phyloP scores from a whole-genome alignment of 2,888 invertebrate genomes.

The Parelbella ahira region DNA sequence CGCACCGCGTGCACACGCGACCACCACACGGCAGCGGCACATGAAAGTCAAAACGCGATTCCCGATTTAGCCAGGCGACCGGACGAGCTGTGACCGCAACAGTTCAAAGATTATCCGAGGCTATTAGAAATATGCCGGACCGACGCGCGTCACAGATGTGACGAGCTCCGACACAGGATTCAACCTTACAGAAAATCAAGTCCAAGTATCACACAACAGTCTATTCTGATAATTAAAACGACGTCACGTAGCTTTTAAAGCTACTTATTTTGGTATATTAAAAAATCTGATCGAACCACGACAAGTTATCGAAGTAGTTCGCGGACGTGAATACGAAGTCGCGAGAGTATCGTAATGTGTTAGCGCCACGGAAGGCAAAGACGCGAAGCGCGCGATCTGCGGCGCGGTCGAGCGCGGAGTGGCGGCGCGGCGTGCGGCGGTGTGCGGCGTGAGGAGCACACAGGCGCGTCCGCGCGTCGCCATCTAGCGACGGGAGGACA shows the following conservation, averaged over 20 bases:
- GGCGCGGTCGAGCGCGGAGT: conserved; percentile 78
- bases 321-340: conserved; percentile 48
- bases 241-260: conserved; percentile 3
- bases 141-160: conserved; percentile 28
- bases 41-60: conserved; percentile 77
- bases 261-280: not conserved
- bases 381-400: conserved; percentile 70
- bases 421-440: conserved; percentile 58
- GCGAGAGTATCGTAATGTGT: conserved; percentile 61
- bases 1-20: conserved; percentile 75
- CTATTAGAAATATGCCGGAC: conserved; percentile 30
- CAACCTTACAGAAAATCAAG: conserved; percentile 30
- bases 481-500: conserved; percentile 71
- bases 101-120: conserved; percentile 28
- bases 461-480: conserved; percentile 56
- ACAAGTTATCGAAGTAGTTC: conserved; percentile 31
- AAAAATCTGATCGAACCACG: conserved; percentile 2
- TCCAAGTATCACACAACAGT: conserved; percentile 34
- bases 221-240: conserved; percentile 15
- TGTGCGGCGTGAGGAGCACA: conserved; percentile 60
- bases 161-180: conserved; percentile 27
- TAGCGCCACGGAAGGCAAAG: conserved; percentile 42
- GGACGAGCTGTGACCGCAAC: conserved; percentile 57
- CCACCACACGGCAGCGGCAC: conserved; percentile 71
- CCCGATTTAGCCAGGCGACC: conserved; percentile 74